Base-by-base conservation (phyloP, 2,113 vertebrate genomes). In the Seriola quinqueradiata region DNA sequence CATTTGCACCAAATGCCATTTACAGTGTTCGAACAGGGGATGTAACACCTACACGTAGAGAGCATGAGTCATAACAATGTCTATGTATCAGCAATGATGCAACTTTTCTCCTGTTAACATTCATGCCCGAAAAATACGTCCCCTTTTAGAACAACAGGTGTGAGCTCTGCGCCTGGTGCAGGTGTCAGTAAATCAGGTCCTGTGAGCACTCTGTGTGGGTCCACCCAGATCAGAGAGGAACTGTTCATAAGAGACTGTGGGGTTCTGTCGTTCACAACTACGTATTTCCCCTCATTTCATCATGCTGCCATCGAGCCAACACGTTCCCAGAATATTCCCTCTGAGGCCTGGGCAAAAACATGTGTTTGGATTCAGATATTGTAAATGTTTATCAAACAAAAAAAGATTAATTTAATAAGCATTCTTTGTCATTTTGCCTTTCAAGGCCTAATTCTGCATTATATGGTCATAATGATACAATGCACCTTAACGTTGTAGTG, bases 241-340 rank as follows among this genome's bases (percentile, higher is more conserved):
- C 88, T 92, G 92, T 91, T 93, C 83, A 90, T 83, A 92, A 93
- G 94, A 95, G 94, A 94, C 89, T 95, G 94, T 94, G 92, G 94
- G 94, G 94, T 96, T 96, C 93, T 95, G 94, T 94, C 90, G 66
- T 94, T 92, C 92, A 92, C 91, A 84, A 90, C 76, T 85, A 79
- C 61, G 40, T 74, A 79, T 89, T 89, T 94, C 86, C 90, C 90
- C 82, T 87, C 93, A 93, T 94, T 89, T 92, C 91, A 93, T 89
- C 88, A 87, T 83, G 38, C 79, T 83, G 70, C 78, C 86, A 89
- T 94, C 57, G 16, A 76, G 59, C 80, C 67, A 57, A 81, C 75
- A 82, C 67, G 68, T 82, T 28, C 61, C 77, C 85, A 77, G 74
- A 79, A 48, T 70, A 78, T 63, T 78, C 64, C 58, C 63, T 61